Conservation (phyloP, 2,113 vertebrate genomes). For the Pluvianellus socialis region DNA sequence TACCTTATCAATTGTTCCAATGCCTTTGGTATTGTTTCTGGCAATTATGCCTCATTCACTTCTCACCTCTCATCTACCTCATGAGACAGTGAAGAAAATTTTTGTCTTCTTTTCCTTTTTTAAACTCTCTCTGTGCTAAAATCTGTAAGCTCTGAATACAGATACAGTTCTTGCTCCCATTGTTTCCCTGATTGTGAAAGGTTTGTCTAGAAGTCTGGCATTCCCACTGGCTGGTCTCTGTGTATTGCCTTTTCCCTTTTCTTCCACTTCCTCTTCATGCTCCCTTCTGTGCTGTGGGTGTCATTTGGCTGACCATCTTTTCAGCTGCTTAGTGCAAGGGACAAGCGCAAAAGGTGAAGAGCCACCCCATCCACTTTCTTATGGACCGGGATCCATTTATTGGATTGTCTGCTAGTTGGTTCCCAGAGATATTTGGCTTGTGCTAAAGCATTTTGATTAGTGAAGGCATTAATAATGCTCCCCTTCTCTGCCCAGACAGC, state of each 20-base stretch:
- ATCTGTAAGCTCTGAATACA: not conserved
- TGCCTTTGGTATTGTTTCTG: not conserved
- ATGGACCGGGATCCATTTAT: not conserved
- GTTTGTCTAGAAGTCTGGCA: not conserved
- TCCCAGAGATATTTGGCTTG: not conserved
- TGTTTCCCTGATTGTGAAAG: not conserved
- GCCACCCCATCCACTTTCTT: not conserved
- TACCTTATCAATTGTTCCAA: not conserved
- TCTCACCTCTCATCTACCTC: not conserved
- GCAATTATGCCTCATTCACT: not conserved
- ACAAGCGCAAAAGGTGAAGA: not conserved
- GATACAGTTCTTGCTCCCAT: not conserved
- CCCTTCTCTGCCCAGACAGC: not conserved
- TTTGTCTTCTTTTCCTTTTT: not conserved
- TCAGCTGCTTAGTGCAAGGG: not conserved
- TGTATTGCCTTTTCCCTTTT: not conserved
- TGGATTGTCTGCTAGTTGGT: not conserved
- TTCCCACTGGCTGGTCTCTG: accelerated
- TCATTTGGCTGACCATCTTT: not conserved
- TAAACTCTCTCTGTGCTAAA: not conserved
- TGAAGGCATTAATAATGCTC: not conserved
- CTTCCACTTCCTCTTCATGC: not conserved
- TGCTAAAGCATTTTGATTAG: not conserved
- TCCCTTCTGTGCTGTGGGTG: not conserved
- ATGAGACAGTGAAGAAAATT: not conserved